These are phyloP conservation scores for Astyanax mexicanus DNA, from an alignment of 2,797 vertebrate species.

Conservation along the genomic window DNA sequence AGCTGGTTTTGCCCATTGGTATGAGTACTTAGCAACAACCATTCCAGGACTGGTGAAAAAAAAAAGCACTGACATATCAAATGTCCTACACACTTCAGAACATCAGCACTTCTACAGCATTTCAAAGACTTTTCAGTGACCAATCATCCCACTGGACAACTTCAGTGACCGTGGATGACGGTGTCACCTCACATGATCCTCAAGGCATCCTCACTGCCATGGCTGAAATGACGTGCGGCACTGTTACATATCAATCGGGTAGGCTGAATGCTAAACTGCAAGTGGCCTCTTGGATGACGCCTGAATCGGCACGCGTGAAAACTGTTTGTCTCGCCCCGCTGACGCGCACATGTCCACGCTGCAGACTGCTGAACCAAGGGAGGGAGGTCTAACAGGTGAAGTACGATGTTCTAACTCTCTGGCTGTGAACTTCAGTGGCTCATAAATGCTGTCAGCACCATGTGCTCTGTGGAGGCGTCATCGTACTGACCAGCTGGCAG, in stretches of 20 bases:
- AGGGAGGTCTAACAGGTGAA: constrained; percentile 47
- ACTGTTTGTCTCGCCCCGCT: constrained; percentile 12
- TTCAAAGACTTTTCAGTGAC: constrained; percentile 68
- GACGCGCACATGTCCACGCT: constrained; percentile 11
- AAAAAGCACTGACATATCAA: constrained; percentile 68
- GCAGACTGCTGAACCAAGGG: constrained; percentile 38
- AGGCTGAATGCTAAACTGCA: constrained; percentile 36
- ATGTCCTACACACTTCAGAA: constrained; percentile 71
- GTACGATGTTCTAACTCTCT: constrained; percentile 46
- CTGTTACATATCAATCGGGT: constrained; percentile 34
- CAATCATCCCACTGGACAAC: constrained; percentile 62
- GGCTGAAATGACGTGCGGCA: constrained; percentile 29
- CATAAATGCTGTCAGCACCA: constrained; percentile 53
- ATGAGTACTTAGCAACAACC: constrained; percentile 70
- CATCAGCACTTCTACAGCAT: constrained; percentile 79
- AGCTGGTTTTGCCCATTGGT: constrained; percentile 52
- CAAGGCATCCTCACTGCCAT: constrained; percentile 31
- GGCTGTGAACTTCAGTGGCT: constrained; percentile 54
- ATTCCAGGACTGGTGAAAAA: constrained; percentile 62
- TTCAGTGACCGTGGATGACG: constrained; percentile 25
- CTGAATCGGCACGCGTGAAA: constrained; percentile 36
- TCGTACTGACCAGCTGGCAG: constrained; percentile 75
- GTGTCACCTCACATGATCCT: constrained; percentile 27
- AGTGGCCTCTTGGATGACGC: constrained; percentile 34
- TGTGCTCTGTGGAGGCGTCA: constrained; percentile 56